phyloP scores from a whole-genome alignment of 2,113 vertebrate species.

The Myxocyprinus asiaticus region DNA sequence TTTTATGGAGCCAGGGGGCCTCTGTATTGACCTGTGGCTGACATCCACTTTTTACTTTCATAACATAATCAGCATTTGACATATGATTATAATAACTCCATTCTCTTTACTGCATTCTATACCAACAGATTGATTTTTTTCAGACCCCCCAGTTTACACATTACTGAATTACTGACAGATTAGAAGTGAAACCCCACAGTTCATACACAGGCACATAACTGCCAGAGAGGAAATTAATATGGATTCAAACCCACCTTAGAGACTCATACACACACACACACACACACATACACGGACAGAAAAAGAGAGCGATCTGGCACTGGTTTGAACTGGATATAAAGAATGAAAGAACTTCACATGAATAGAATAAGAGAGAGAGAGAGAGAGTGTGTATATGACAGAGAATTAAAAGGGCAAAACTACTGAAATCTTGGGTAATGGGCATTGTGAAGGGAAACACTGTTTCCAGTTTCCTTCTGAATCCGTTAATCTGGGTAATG shows the following conservation, averaged over 20 bases:
- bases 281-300: constrained; percentile 6
- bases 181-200: constrained; percentile 99
- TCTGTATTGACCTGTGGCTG: constrained; percentile 73
- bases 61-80: constrained; percentile 85
- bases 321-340: constrained; percentile 9
- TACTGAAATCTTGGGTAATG: constrained; percentile 19
- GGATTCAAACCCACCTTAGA: constrained; percentile 97
- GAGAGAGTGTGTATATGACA: too few species aligned
- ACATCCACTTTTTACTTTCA: constrained; percentile 83
- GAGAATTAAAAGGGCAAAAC: constrained; percentile 3
- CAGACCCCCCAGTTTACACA: constrained; percentile 95
- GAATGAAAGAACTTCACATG: constrained; percentile 29
- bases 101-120: constrained; percentile 87
- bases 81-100: constrained; percentile 84
- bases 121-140: constrained; percentile 98
- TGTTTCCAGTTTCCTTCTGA: constrained; percentile 76
- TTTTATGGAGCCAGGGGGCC: constrained; percentile 70
- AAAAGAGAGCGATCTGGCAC: constrained; percentile 1
- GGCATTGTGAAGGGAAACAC: background rate
- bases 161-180: constrained; percentile 99
- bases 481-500: constrained; percentile 68
- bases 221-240: constrained; percentile 99
- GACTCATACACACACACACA: constrained; percentile 67
- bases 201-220: constrained; percentile 95
- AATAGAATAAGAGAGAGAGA: too few species aligned